These are phyloP conservation scores for Tenthredo scrophulariae DNA, from an alignment of 2,888 invertebrate species.

Conservation along the genomic window DNA sequence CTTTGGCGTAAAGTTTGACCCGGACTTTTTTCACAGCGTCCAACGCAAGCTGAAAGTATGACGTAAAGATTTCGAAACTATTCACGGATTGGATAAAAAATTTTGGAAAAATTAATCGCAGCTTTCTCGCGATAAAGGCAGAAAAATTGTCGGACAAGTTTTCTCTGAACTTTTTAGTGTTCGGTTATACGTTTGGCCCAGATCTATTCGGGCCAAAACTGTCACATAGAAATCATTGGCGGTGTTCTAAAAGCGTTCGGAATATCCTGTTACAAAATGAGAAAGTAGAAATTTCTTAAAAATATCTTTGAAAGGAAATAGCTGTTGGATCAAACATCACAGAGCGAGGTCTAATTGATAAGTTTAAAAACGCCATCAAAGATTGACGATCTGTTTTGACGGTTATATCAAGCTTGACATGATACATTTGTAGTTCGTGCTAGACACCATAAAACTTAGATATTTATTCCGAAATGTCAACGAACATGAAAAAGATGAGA, in stretches of 20 bases:
- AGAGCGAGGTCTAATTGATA: not conserved
- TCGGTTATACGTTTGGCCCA: not conserved
- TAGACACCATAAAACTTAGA: not conserved
- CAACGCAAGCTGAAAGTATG: not conserved
- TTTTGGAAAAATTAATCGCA: not conserved
- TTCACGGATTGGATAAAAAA: not conserved
- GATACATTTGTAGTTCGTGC: not conserved
- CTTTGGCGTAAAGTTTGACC: not conserved
- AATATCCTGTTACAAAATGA: slow-evolving; percentile 13
- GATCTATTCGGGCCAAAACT: not conserved
- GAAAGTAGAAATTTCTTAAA: slow-evolving; percentile 5
- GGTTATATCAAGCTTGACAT: not conserved
- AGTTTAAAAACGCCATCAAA: not conserved
- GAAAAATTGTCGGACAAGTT: not conserved
- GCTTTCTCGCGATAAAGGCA: not conserved
- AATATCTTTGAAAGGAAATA: not conserved
- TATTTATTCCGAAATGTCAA: not conserved
- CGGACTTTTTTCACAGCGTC: not conserved
- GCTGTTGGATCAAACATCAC: slow-evolving; percentile 19
- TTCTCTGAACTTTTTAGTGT: not conserved
- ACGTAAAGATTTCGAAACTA: not conserved
- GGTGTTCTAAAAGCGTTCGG: slow-evolving; percentile 3
- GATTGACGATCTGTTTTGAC: slow-evolving; percentile 15
- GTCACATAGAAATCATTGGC: not conserved
- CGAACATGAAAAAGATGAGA: not conserved